Percentiles rank a stretch among this genome's conserved stretches.
Conservation (phyloP, 2,113 vertebrate species). For the Scopus umbretta region DNA sequence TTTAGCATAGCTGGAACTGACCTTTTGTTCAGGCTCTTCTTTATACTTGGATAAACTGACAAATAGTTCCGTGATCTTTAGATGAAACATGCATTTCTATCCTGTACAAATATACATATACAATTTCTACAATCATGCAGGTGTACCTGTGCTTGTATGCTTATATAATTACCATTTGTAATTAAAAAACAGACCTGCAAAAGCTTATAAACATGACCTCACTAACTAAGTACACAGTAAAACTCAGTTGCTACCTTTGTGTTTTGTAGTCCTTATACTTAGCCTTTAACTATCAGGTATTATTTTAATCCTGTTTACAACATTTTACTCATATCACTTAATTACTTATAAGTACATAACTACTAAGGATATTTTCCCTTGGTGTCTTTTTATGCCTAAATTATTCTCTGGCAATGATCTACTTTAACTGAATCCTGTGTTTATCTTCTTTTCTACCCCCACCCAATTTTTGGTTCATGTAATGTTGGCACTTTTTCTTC, state of each 20-base stretch:
- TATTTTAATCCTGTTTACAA: background rate
- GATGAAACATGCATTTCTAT: background rate
- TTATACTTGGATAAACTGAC: background rate
- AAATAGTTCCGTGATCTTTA: background rate
- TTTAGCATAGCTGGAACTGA: background rate
- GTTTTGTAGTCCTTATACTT: background rate
- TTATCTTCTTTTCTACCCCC: background rate
- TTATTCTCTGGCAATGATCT: background rate
- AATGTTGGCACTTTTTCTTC: background rate
- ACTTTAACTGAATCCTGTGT: background rate
- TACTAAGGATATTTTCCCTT: background rate
- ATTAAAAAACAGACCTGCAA: background rate
- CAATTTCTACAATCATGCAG: background rate
- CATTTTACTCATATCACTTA: background rate
- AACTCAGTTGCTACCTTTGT: background rate
- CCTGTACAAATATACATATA: background rate
- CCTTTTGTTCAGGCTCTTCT: background rate
- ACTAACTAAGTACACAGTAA: background rate
- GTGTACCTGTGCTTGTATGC: background rate
- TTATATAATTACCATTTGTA: background rate
- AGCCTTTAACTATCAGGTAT: background rate
- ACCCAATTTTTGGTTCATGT: background rate
- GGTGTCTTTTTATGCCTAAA: background rate
- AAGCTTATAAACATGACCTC: background rate
- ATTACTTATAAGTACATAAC: background rate